These are phyloP conservation scores for Protophormia terraenovae DNA, from an alignment of 2,888 invertebrate species.

Conservation along the genomic window DNA sequence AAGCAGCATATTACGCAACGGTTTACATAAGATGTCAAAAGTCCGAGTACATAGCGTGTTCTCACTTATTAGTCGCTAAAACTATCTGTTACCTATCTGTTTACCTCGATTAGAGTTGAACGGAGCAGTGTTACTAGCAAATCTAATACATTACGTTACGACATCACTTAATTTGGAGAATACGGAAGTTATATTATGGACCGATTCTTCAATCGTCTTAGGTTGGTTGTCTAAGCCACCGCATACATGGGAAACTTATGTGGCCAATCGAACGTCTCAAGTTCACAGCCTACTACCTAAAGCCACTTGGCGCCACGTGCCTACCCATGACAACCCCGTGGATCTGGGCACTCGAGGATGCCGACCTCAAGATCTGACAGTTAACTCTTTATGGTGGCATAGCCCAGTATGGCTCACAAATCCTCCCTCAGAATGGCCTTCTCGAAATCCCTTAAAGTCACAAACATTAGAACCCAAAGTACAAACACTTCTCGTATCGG, in stretches of 20 bases:
- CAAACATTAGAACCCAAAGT: not conserved
- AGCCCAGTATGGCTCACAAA: constrained; percentile 21
- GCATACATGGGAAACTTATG: not conserved
- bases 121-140: not conserved
- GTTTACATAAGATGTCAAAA: not conserved
- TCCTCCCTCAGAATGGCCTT: not conserved
- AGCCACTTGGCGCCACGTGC: constrained; percentile 22
- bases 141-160: not conserved
- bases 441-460: not conserved
- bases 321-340: constrained; percentile 23
- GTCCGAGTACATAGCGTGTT: too few relatives aligned
- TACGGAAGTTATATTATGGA: too few relatives aligned
- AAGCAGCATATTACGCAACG: not conserved
- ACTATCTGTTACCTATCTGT: not conserved
- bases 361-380: too few relatives aligned
- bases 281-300: not conserved
- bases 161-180: too few relatives aligned
- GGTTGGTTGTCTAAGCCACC: not conserved
- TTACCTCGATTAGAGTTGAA: not conserved
- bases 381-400: constrained; percentile 27
- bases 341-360: constrained; percentile 44
- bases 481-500: too few relatives aligned
- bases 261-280: not conserved
- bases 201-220: too few relatives aligned
- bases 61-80: too few relatives aligned